Evolutionary conservation across 2,888 invertebrate genomes (phyloP).

Genomic region (Himalopsyche tibetana): DNA sequence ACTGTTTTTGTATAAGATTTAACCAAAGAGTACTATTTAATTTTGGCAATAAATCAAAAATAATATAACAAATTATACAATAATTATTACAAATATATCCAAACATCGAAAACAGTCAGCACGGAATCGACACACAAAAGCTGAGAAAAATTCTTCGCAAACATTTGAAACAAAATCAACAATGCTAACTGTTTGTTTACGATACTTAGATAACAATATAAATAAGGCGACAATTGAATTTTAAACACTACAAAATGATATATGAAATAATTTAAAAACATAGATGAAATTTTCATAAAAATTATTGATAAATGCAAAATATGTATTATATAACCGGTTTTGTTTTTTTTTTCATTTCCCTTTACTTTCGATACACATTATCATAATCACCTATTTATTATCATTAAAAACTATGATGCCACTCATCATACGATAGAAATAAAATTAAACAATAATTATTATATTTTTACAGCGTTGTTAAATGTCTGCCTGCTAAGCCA

Average conservation of each 20-base stretch:
- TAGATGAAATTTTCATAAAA: constrained; percentile 28
- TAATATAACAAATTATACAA: constrained; percentile 49
- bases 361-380: constrained; percentile 35
- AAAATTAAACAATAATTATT: constrained; percentile 57
- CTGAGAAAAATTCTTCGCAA: background rate
- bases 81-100: constrained; percentile 36
- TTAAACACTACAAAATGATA: constrained; percentile 22
- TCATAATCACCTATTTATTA: constrained; percentile 51
- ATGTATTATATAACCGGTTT: constrained; percentile 32
- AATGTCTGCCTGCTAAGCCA: constrained; percentile 31
- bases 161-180: constrained; percentile 20
- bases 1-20: constrained; percentile 57
- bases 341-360: background rate
- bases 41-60: constrained; percentile 46
- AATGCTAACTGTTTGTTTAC: background rate
- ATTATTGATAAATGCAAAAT: constrained; percentile 38
- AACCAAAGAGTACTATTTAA: constrained; percentile 16
- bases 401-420: constrained; percentile 58
- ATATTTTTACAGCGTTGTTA: constrained; percentile 55
- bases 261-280: constrained; percentile 41
- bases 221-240: constrained; percentile 26
- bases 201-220: constrained; percentile 28
- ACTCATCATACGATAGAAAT: constrained; percentile 56
- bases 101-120: constrained; percentile 24
- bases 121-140: background rate